phyloP scores from a whole-genome alignment of 2,888 invertebrate genomes.

The Dione vanillae region DNA sequence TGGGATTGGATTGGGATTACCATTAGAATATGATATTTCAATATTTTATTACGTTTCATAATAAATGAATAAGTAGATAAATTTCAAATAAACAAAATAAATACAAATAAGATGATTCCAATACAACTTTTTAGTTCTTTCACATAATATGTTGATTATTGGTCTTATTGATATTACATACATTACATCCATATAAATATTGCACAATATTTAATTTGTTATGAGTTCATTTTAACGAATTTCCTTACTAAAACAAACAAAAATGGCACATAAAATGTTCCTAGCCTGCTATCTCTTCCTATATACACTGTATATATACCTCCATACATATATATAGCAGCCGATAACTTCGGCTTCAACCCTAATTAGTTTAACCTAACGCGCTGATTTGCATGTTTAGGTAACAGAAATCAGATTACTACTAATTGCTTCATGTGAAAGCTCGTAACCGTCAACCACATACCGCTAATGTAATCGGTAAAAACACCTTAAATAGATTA shows the following conservation, averaged over 20 bases:
- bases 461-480: constrained; percentile 15
- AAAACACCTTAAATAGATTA: constrained; percentile 25
- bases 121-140: not conserved
- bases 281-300: constrained; percentile 16
- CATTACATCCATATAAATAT: too few relatives aligned
- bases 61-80: too few relatives aligned
- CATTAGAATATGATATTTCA: constrained; percentile 8
- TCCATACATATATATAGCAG: not conserved
- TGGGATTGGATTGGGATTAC: too few relatives aligned
- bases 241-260: not conserved
- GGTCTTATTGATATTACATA: too few relatives aligned
- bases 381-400: constrained; percentile 29
- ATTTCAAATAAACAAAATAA: too few relatives aligned
- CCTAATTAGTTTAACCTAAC: constrained; percentile 32
- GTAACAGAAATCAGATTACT: constrained; percentile 31
- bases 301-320: not conserved
- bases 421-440: constrained; percentile 24
- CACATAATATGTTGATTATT: too few relatives aligned
- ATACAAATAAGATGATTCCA: not conserved
- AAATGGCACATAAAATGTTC: not conserved
- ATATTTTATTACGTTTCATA: not conserved
- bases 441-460: constrained; percentile 21
- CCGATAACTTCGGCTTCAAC: constrained; percentile 19
- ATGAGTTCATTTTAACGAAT: not conserved
- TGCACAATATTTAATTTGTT: too few relatives aligned